Conservation (phyloP, 2,888 invertebrate genomes). For the Candidula unifasciata region DNA sequence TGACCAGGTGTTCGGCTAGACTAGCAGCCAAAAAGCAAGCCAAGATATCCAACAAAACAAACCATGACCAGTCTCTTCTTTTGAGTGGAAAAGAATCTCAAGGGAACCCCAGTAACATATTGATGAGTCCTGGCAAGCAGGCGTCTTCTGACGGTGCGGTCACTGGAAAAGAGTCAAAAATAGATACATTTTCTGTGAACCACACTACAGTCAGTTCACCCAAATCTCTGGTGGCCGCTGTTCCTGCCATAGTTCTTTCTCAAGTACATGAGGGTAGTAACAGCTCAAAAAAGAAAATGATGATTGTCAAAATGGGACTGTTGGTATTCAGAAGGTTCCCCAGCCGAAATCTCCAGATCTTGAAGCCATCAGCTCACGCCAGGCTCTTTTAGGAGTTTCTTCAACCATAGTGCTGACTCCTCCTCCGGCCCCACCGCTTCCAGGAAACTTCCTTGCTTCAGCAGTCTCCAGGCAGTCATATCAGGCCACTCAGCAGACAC, state of each 20-base stretch:
- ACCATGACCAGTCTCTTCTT: not conserved
- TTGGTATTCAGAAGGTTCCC: too few species aligned
- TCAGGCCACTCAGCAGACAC: not conserved
- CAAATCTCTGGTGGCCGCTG: not conserved
- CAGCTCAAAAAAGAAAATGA: too few species aligned
- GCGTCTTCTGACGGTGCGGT: not conserved
- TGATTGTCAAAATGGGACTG: too few species aligned
- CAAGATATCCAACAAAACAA: not conserved
- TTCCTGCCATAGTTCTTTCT: not conserved
- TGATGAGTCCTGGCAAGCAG: not conserved
- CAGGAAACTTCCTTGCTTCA: slow-evolving; percentile 20
- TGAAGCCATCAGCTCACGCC: not conserved
- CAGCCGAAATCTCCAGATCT: too few species aligned
- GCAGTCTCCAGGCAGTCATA: not conserved
- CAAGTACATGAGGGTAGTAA: too few species aligned
- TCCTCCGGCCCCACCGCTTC: slow-evolving; percentile 61
- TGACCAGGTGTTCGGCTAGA: slow-evolving; percentile 18
- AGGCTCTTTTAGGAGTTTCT: not conserved
- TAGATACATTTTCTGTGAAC: not conserved
- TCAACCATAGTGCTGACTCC: slow-evolving; percentile 53
- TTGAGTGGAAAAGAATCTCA: not conserved
- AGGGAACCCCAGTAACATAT: not conserved
- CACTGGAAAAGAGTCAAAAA: not conserved
- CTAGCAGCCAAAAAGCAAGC: slow-evolving; percentile 4
- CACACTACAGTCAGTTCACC: not conserved